Evolutionary conservation across 2,888 invertebrate species (phyloP), one percentile per base, ranked within the genome.

Genomic region (Habrosyne pyritoides): DNA sequence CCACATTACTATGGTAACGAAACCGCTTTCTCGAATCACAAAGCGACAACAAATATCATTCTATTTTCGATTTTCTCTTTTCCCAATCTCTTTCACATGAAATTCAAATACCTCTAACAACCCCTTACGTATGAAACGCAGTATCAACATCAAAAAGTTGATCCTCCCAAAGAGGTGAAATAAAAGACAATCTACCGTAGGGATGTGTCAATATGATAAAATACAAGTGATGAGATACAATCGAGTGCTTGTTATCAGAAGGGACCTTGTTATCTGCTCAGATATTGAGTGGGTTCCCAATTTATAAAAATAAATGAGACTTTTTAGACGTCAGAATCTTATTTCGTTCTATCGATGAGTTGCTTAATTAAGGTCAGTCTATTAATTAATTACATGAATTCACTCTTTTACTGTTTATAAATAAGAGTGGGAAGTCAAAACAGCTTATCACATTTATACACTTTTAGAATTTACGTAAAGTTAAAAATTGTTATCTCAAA

Each of bases 241-340:
- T 42, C 42, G 42, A 42, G 14, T 8, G 42, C 81, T 83, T 79
- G 79, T 83, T 84, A 83, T 76, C 73, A 66, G 36, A 42, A 57
- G 61, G 52, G 61, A 67, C 61, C 80, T 81, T 77, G 82, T 84
- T 85, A 83, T 79, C 73, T 67, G 52, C 47, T 64, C 61, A 69
- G 64, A 63, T 72, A 54, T 57, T 52, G 48, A 46, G 53, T 66
- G 57, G 61, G 56, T 65, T 59, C 62, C 68, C 64, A 65, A 68
- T 69, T 66, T 67, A 67, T 59, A 62, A 54, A 53, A 47, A 55
- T 53, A 58, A 52, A 56, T 48, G 46, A 36, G 30, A 48, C 36
- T 52, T 42, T 33, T 48, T 28, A 21, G 50, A 53, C 47, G 33
- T 30, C 22, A 30, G 36, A 28, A 26, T 47, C 33, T 51, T 28